Evolutionary conservation across 2,113 vertebrate species (phyloP).

Genomic region (Stomatorhinus ivindoensis): DNA sequence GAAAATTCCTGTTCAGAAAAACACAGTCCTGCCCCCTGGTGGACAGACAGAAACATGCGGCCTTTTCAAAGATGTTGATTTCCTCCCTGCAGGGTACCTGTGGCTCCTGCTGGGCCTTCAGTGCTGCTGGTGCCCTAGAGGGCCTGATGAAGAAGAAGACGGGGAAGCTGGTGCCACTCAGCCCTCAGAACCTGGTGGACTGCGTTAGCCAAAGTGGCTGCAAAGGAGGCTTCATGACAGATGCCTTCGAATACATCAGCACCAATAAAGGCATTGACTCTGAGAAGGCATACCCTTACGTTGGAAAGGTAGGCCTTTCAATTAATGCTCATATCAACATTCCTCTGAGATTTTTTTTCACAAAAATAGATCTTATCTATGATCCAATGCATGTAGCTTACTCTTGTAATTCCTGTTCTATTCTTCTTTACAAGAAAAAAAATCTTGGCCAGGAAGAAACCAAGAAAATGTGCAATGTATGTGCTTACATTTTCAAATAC

Average conservation of each 20-base stretch:
- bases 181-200: constrained; percentile 92
- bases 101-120: constrained; percentile 95
- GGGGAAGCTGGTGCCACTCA: constrained; percentile 70
- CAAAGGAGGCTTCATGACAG: constrained; percentile 87
- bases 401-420: neutral
- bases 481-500: neutral
- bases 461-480: neutral
- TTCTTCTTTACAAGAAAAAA: neutral
- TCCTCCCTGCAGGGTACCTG: constrained; percentile 70
- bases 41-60: constrained; percentile 16
- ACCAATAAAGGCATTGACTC: constrained; percentile 84
- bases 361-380: neutral
- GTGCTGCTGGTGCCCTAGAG: constrained; percentile 82
- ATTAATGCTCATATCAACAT: neutral
- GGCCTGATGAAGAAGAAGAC: constrained; percentile 78
- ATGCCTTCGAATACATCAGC: constrained; percentile 77
- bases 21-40: constrained; percentile 23
- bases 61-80: neutral
- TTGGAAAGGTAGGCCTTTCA: constrained; percentile 62
- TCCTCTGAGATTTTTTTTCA: neutral
- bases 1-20: neutral
- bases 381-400: neutral
- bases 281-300: constrained; percentile 76
- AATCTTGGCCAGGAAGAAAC: no score
- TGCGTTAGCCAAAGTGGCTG: constrained; percentile 83